A percentile compares a stretch with the other conserved stretches of the same genome.
phyloP scores from a whole-genome alignment of 2,888 invertebrate species.

The Eupithecia abbreviata region DNA sequence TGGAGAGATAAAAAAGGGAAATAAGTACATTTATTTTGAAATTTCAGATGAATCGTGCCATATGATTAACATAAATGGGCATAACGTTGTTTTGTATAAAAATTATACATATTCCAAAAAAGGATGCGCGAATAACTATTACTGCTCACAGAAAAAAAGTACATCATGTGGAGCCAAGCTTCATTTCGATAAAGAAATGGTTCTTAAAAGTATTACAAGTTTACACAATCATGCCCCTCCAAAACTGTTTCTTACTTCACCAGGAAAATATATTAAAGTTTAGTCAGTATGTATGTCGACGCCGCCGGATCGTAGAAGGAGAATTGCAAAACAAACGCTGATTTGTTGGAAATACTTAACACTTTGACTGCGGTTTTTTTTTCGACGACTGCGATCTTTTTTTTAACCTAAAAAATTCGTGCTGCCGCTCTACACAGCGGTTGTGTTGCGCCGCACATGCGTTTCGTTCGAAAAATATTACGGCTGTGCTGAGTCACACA shows the following conservation, averaged over 20 bases:
- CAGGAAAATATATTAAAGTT: constrained; percentile 44
- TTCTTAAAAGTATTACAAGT: constrained; percentile 10
- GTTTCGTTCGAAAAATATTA: too few species aligned
- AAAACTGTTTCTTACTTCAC: constrained; percentile 24
- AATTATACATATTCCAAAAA: constrained; percentile 42
- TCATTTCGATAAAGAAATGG: constrained; percentile 25
- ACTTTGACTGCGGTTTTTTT: too few species aligned
- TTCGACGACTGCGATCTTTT: too few species aligned
- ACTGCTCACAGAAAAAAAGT: constrained; percentile 33
- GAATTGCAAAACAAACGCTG: too few species aligned
- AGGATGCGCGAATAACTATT: constrained; percentile 32
- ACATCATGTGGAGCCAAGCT: constrained; percentile 37
- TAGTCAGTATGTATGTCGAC: background rate
- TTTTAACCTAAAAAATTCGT: too few species aligned
- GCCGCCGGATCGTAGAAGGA: too few species aligned
- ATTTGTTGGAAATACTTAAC: too few species aligned
- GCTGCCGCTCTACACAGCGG: too few species aligned
- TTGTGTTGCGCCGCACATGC: too few species aligned
- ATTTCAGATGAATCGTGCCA: constrained; percentile 23
- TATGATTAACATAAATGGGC: constrained; percentile 27
- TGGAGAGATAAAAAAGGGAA: background rate
- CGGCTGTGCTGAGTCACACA: too few species aligned
- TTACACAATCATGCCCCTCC: constrained; percentile 39
- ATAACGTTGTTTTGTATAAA: constrained; percentile 27
- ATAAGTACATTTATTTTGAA: background rate